phyloP scores from a whole-genome alignment of 1,140 invertebrate species.

The Helicoverpa zea region DNA sequence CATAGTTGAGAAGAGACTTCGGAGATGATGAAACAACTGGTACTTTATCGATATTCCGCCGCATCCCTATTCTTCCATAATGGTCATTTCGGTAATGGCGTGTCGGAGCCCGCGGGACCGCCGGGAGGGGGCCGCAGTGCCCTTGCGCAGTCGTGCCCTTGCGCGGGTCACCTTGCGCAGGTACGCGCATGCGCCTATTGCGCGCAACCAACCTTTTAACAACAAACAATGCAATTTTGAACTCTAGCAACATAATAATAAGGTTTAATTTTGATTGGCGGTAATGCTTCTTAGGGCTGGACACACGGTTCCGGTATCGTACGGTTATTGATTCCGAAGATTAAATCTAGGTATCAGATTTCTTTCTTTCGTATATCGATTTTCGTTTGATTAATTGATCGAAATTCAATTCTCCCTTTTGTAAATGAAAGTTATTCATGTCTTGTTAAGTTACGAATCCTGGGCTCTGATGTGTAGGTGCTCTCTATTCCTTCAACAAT shows the following conservation, averaged over 20 bases:
- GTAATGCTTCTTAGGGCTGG: background rate
- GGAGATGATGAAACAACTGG: too few species aligned
- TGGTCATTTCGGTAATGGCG: slow-evolving; percentile 80
- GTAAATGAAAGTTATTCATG: background rate
- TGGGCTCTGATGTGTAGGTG: too few species aligned
- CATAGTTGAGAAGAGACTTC: too few species aligned
- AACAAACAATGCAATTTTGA: background rate
- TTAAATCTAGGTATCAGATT: slow-evolving; percentile 44
- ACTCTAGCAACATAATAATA: background rate
- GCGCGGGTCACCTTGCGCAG: slow-evolving; percentile 80
- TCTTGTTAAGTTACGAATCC: background rate
- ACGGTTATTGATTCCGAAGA: slow-evolving; percentile 33
- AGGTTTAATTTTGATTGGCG: background rate
- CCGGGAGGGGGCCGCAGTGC: slow-evolving; percentile 59
- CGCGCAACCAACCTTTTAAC: slow-evolving; percentile 72
- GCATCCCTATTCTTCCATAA: slow-evolving; percentile 54
- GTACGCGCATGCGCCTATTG: slow-evolving; percentile 81
- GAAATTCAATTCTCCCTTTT: slow-evolving; percentile 23
- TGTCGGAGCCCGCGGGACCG: slow-evolving; percentile 66
- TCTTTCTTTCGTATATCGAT: slow-evolving; percentile 30
- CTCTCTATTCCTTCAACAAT: too few species aligned
- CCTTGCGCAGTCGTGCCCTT: slow-evolving; percentile 78
- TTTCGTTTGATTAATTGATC: slow-evolving; percentile 35
- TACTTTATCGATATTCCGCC: slow-evolving; percentile 11
- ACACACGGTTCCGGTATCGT: slow-evolving; percentile 42